Conservation (phyloP, 2,113 vertebrate species). For the Setophaga kirtlandii region DNA sequence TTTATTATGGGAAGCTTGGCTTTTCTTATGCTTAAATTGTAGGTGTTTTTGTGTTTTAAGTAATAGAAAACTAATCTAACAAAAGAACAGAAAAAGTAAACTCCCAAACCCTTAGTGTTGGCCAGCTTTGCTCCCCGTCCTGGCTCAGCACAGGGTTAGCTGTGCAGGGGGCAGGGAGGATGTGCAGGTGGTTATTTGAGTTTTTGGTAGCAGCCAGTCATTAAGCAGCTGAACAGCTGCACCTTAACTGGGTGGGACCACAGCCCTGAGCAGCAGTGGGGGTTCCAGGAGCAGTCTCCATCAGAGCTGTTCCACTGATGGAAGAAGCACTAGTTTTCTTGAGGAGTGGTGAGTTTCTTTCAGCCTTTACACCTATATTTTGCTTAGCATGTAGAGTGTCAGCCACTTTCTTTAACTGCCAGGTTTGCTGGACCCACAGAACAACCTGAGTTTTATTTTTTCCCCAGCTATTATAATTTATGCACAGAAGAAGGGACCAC, state of each 20-base stretch:
- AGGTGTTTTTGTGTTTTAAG: background rate
- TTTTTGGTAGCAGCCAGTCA: background rate
- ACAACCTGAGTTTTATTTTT: background rate
- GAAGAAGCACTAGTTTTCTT: background rate
- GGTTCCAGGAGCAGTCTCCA: background rate
- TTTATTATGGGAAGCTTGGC: background rate
- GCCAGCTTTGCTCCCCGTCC: background rate
- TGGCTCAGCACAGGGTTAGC: background rate
- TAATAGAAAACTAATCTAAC: background rate
- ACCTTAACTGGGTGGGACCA: background rate
- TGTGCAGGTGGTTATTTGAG: background rate
- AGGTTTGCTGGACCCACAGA: background rate
- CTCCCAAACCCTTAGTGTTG: background rate
- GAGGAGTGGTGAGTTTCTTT: background rate
- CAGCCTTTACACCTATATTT: background rate
- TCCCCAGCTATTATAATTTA: background rate
- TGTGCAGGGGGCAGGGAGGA: background rate
- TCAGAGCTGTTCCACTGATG: background rate
- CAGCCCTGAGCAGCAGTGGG: background rate
- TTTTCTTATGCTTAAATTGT: background rate
- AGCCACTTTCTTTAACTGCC: background rate
- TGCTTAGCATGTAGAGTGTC: background rate
- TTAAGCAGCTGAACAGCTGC: accelerated
- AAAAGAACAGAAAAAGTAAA: background rate
- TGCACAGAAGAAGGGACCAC: background rate